Conservation (phyloP, 2,888 invertebrate genomes). For the Agrenia bidenticulata region DNA sequence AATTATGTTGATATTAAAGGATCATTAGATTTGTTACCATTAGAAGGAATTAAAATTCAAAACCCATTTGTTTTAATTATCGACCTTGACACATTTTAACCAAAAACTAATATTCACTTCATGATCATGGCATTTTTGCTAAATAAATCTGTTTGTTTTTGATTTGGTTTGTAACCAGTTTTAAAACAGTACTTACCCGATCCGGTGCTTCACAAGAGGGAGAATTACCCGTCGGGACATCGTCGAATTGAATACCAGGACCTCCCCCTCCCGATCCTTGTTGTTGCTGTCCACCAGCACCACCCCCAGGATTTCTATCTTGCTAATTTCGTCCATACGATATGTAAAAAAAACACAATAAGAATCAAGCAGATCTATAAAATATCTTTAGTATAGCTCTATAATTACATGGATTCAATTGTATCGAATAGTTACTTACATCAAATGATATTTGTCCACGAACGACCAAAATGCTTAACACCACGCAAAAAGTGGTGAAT, state of each 20-base stretch:
- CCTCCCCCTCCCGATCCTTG: background rate
- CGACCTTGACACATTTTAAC: background rate
- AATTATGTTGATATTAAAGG: background rate
- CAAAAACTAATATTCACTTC: too few relatives aligned
- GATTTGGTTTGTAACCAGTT: too few relatives aligned
- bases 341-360: too few relatives aligned
- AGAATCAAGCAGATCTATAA: too few relatives aligned
- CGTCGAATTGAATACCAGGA: conserved; percentile 43
- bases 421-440: conserved; percentile 5
- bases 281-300: background rate
- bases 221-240: conserved; percentile 39
- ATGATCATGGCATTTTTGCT: too few relatives aligned
- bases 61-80: background rate
- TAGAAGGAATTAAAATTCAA: background rate
- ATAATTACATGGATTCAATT: too few relatives aligned
- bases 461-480: too few relatives aligned
- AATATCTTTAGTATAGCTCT: too few relatives aligned
- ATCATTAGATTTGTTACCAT: background rate
- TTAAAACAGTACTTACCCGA: conserved; percentile 33
- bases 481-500: too few relatives aligned
- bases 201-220: conserved; percentile 48
- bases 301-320: background rate
- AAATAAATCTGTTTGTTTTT: too few relatives aligned
- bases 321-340: too few relatives aligned
- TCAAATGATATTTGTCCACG: conserved; percentile 12